Evolutionary conservation across 2,113 vertebrate species (phyloP), one percentile per base, ranked within the genome.

Genomic region (Cyphomyrus plagiostoma): DNA sequence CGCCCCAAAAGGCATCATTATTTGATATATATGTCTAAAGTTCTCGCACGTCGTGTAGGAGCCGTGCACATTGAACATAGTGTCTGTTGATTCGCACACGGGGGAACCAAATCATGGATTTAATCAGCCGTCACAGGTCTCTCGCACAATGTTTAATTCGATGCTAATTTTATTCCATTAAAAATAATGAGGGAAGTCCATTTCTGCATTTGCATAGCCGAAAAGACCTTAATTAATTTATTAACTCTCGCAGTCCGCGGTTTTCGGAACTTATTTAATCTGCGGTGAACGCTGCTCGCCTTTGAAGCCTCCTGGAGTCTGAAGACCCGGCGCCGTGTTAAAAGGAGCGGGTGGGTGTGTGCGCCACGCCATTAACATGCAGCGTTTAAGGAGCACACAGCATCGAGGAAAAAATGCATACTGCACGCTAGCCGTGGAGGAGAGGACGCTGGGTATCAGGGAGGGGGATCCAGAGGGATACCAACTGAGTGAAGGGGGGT

Each of bases 101-200:
- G 39, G 48, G 48, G 88, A 82, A 39, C 53, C 49, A 87, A 45
- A 56, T 62, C 50, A 87, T 39, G 39, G 30, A 4, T 62, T 89
- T 80, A 53, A 77, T 86, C 91, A 70, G 70, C 39, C 35, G 66
- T 39, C 56, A 23, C 85, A 74, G 58, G 52, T 35, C 58, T 88
- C 39, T 90, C 49, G 35, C 3, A 49, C 21, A 53, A 90, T 92
- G 89, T 88, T 90, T 88, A 89, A 92, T 87, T 89, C 86, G 84
- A 92, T 92, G 90, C 58, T 90, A 92, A 93, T 92, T 90, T 48
- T 91, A 89, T 92, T 92, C 74, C 87, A 91, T 92, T 93, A 91
- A 62, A 82, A 89, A 77, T 89, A 91, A 90, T 80, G 90, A 90
- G 58, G 83, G 48, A 86, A 53, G 87, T 87, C 90, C 84, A 53